Conservation (phyloP, 1,140 invertebrate genomes). For the Drosophila suzukii region DNA sequence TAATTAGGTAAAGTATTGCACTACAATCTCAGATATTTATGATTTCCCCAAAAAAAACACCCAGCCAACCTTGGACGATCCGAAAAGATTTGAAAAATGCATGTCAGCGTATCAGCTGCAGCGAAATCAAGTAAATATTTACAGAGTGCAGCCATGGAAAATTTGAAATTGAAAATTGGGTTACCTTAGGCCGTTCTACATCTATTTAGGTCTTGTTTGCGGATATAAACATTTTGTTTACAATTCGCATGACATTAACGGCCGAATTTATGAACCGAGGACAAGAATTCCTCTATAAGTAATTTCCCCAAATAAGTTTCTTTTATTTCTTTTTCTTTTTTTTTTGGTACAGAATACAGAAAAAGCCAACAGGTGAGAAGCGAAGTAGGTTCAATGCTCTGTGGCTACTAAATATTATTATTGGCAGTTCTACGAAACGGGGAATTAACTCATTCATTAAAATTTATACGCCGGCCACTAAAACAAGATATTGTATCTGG, state of each 20-base stretch:
- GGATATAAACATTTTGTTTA: constrained; percentile 30
- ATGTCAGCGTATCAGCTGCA: constrained; percentile 19
- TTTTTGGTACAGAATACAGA: not conserved
- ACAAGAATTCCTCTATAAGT: not conserved
- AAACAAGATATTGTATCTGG: constrained; percentile 52
- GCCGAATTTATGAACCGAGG: constrained; percentile 7
- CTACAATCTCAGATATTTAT: not conserved
- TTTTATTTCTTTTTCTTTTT: not conserved
- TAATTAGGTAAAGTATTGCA: not conserved
- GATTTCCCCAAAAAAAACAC: constrained; percentile 1
- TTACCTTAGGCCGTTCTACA: constrained; percentile 3
- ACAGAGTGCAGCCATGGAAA: constrained; percentile 30
- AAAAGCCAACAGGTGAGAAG: constrained; percentile 13
- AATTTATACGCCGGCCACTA: constrained; percentile 70
- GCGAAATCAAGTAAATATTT: constrained; percentile 37
- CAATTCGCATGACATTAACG: constrained; percentile 44
- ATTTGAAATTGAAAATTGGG: constrained; percentile 18
- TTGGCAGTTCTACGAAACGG: constrained; percentile 71
- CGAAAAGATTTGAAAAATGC: constrained; percentile 22
- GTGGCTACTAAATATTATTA: constrained; percentile 58
- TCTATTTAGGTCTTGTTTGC: constrained; percentile 5
- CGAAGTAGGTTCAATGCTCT: constrained; percentile 38
- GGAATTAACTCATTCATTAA: constrained; percentile 73
- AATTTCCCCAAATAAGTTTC: constrained; percentile 9
- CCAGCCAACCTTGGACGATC: constrained; percentile 22